Base-by-base conservation (phyloP, 2,888 invertebrate genomes). In the Chymomyza procnemis region DNA sequence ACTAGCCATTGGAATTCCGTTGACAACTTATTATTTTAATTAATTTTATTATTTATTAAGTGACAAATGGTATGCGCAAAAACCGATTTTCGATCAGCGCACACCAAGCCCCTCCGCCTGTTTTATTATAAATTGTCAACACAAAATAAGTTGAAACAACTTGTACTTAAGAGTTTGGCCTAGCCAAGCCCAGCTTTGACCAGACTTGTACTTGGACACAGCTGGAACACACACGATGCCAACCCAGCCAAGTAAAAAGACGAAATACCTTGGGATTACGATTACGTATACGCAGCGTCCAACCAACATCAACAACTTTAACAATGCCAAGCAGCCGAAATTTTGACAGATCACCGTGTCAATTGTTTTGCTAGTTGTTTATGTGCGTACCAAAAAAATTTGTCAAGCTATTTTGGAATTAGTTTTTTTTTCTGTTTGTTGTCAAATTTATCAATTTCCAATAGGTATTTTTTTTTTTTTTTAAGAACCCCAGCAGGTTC, bases 261-360 rank as follows among this genome's bases (percentile, higher is more conserved):
- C 50, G 18, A 50, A 50, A 50, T 50, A 8, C 50, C 50, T 50
- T 50, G 19, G 50, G 50, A 50, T 50, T 50, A 50, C 14, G 50
- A 61, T 69, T 46, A 66, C 67, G 72, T 61, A 75, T 75, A 61
- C 71, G 71, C 65, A 50, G 56, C 59, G 70, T 74, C 4, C 64
- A 61, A 56, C 50, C 50, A 50, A 19, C 50, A 50, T 50, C 34
- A 54, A 54, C 30, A 19, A 16, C 50, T 16, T 18, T 50, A 18
- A 16, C 50, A 50, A 66, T 62, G 75, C 61, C 61, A 58, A 73
- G 67, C 70, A 76, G 78, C 78, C 74, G 79, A 79, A 81, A 78
- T 79, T 66, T 77, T 80, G 80, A 82, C 82, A 78, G 82, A 81
- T 80, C 82, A 77, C 80, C 80, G 71, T 78, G 75, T 75, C 76